Conservation (phyloP, 2,797 vertebrate genomes). For the Coluber constrictor region DNA sequence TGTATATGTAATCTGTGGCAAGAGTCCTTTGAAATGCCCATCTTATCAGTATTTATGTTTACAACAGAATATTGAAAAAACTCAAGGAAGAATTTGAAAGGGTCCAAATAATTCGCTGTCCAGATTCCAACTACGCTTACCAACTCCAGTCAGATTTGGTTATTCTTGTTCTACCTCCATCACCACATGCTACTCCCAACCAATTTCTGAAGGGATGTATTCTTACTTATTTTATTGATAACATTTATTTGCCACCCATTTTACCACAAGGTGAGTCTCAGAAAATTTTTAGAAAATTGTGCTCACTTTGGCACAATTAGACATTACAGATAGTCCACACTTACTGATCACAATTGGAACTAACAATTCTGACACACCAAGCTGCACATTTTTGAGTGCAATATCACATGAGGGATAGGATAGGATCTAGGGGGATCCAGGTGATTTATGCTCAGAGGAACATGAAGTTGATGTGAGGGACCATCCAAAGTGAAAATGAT, state of each 20-base stretch:
- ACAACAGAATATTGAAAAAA: neutral
- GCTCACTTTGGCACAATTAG: neutral
- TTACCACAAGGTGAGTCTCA: neutral
- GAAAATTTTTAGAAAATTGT: neutral
- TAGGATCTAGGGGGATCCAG: neutral
- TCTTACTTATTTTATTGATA: neutral
- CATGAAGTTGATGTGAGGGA: neutral
- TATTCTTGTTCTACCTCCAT: neutral
- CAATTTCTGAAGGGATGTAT: neutral
- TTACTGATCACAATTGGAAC: neutral
- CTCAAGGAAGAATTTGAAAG: neutral
- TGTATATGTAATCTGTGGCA: neutral
- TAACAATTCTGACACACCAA: neutral
- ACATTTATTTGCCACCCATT: neutral
- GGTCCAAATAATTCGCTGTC: neutral
- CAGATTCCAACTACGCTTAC: neutral
- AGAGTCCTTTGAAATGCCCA: neutral
- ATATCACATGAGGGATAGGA: neutral
- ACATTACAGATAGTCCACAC: neutral
- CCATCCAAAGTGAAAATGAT: neutral
- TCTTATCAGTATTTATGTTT: neutral
- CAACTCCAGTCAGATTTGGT: neutral
- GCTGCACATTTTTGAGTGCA: neutral
- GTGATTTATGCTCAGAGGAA: neutral
- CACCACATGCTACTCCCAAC: neutral